Percentiles rank a stretch among this genome's conserved stretches.
phyloP scores from a whole-genome alignment of 2,888 invertebrate genomes.

The Agrenia bidenticulata region DNA sequence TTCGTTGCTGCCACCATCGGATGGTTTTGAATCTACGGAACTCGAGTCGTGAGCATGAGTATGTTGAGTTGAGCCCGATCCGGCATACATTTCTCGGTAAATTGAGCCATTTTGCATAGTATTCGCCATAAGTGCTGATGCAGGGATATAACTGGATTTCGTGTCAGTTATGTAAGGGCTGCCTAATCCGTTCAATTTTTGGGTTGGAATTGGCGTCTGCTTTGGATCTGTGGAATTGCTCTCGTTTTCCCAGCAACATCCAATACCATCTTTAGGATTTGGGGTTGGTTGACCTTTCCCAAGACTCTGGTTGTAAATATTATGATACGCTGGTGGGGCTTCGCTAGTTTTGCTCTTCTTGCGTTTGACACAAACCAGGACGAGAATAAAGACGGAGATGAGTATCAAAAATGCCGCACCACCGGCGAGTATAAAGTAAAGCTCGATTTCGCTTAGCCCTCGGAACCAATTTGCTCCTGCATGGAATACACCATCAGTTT shows the following conservation, averaged over 20 bases:
- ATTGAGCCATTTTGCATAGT: slow-evolving; percentile 43
- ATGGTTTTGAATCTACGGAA: slow-evolving; percentile 52
- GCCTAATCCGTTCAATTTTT: slow-evolving; percentile 40
- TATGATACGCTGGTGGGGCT: slow-evolving; percentile 51
- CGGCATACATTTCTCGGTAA: slow-evolving; percentile 53
- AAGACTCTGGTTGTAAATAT: slow-evolving; percentile 48
- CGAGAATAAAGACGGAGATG: slow-evolving; percentile 51
- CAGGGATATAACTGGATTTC: slow-evolving; percentile 50
- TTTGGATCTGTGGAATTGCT: slow-evolving; percentile 36
- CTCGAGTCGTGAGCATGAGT: slow-evolving; percentile 51
- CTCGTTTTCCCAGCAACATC: slow-evolving; percentile 53
- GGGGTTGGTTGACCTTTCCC: slow-evolving; percentile 34
- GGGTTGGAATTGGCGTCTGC: slow-evolving; percentile 8
- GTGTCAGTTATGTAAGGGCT: slow-evolving; percentile 45
- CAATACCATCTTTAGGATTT: slow-evolving; percentile 42
- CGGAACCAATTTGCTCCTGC: slow-evolving; percentile 53
- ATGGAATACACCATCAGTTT: slow-evolving; percentile 48
- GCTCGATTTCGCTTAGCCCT: slow-evolving; percentile 49
- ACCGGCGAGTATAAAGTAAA: slow-evolving; percentile 53
- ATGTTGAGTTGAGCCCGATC: slow-evolving; percentile 47
- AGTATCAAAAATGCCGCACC: slow-evolving; percentile 51
- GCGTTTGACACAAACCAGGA: slow-evolving; percentile 50
- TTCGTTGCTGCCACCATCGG: slow-evolving; percentile 50
- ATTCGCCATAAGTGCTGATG: slow-evolving; percentile 47
- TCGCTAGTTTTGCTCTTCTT: slow-evolving; percentile 46